A percentile compares a stretch with the other conserved stretches of the same genome.
phyloP scores from a whole-genome alignment of 2,888 invertebrate genomes.

The Clusia tigrina region DNA sequence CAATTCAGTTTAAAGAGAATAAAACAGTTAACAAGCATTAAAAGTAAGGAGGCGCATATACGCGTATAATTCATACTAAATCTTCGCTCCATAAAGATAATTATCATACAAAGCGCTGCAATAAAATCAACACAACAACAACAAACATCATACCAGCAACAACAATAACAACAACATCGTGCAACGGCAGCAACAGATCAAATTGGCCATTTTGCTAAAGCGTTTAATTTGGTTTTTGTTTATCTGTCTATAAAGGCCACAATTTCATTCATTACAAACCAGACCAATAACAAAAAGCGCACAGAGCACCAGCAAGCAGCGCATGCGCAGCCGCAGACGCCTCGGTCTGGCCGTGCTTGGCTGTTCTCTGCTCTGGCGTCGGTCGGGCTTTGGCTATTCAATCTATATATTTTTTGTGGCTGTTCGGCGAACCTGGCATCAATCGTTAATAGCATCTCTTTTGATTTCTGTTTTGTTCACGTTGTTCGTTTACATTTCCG shows the following conservation, averaged over 20 bases:
- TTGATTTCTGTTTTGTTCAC: neutral
- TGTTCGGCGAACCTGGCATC: no score
- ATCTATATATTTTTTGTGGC: no score
- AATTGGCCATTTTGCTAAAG: conserved; percentile 6
- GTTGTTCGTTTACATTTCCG: conserved; percentile 46
- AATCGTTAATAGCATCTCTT: neutral
- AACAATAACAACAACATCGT: neutral
- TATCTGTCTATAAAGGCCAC: neutral
- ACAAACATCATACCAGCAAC: neutral
- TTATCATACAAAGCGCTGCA: conserved; percentile 10
- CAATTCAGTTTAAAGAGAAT: neutral
- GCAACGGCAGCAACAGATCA: neutral
- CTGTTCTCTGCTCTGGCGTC: no score
- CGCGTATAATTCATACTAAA: no score
- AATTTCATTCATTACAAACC: neutral
- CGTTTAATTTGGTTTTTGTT: neutral
- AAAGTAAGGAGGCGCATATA: neutral
- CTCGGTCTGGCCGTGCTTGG: neutral
- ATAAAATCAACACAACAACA: conserved; percentile 2
- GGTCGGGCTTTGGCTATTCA: neutral
- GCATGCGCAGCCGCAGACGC: neutral
- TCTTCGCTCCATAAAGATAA: neutral
- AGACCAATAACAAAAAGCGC: neutral
- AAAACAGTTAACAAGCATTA: conserved; percentile 2
- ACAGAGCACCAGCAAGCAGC: neutral